Percentiles rank a stretch among this genome's conserved stretches.
Evolutionary conservation across 2,888 invertebrate species (phyloP).

Genomic region (Himalopsyche japonica): DNA sequence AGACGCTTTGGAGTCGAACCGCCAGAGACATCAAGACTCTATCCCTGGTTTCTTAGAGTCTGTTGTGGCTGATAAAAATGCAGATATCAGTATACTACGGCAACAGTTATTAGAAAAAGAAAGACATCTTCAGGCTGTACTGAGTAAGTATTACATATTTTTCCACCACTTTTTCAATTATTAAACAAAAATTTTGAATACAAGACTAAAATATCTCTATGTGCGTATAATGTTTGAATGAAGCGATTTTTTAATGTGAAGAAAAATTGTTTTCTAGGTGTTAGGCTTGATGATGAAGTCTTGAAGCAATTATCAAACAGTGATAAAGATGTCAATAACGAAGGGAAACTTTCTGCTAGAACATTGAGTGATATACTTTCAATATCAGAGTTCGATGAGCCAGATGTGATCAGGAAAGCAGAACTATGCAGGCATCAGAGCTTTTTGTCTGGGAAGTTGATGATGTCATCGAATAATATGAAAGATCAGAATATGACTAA

Average conservation of each 20-base stretch:
- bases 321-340: conserved; percentile 51
- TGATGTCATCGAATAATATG: conserved; percentile 16
- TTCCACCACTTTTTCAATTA: too few relatives aligned
- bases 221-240: too few relatives aligned
- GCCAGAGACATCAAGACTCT: conserved; percentile 51
- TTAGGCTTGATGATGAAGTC: conserved; percentile 63
- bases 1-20: conserved; percentile 52
- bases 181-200: too few relatives aligned
- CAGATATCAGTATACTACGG: conserved; percentile 67
- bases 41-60: conserved; percentile 64
- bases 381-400: conserved; percentile 72
- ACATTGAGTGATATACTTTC: conserved; percentile 75
- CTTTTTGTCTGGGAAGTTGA: conserved; percentile 31
- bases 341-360: conserved; percentile 67
- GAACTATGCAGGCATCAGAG: conserved; percentile 51
- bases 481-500: conserved; percentile 29
- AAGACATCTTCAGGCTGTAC: conserved; percentile 52
- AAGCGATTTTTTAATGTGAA: too few relatives aligned
- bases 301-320: conserved; percentile 50
- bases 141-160: conserved; percentile 46
- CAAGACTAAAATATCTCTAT: too few relatives aligned
- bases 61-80: conserved; percentile 70
- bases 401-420: conserved; percentile 62
- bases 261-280: conserved; percentile 51
- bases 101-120: conserved; percentile 60